Conservation (phyloP, 2,113 vertebrate species). For the Thalassarche chlororhynchos region DNA sequence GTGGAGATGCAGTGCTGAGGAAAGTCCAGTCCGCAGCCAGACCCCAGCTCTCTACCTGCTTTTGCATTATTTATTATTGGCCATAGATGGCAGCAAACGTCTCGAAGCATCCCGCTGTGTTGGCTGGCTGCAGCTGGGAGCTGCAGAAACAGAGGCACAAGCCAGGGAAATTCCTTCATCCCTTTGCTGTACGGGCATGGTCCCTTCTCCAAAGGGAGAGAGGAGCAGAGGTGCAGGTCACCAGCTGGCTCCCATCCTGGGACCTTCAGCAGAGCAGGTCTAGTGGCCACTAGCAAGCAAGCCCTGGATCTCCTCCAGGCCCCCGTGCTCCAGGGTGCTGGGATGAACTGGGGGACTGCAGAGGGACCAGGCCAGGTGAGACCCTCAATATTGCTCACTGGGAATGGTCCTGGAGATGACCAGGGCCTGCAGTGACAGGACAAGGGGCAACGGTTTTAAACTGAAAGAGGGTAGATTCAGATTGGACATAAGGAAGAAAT, state of each 20-base stretch:
- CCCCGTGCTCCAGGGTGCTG: neutral
- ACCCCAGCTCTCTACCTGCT: neutral
- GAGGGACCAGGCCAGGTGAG: neutral
- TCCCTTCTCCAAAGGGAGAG: neutral
- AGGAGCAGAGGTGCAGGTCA: neutral
- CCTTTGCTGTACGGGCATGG: neutral
- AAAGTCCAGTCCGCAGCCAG: neutral
- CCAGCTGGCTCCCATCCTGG: neutral
- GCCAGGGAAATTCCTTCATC: neutral
- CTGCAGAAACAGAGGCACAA: neutral
- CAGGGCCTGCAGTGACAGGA: neutral
- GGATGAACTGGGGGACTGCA: neutral
- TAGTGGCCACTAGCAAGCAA: neutral
- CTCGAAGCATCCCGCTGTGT: neutral
- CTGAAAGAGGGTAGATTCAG: neutral
- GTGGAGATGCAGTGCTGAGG: neutral
- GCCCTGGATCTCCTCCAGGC: neutral
- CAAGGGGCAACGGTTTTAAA: neutral
- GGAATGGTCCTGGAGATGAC: neutral
- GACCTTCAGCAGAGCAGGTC: neutral
- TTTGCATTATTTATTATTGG: slow-evolving; percentile 40
- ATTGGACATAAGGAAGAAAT: too few relatives aligned
- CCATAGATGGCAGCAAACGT: slow-evolving; percentile 64
- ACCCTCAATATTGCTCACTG: neutral
- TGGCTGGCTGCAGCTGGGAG: neutral